Evolutionary conservation across 2,113 vertebrate genomes (phyloP), one percentile per base, ranked within the genome.

Genomic region (Cavia aperea): DNA sequence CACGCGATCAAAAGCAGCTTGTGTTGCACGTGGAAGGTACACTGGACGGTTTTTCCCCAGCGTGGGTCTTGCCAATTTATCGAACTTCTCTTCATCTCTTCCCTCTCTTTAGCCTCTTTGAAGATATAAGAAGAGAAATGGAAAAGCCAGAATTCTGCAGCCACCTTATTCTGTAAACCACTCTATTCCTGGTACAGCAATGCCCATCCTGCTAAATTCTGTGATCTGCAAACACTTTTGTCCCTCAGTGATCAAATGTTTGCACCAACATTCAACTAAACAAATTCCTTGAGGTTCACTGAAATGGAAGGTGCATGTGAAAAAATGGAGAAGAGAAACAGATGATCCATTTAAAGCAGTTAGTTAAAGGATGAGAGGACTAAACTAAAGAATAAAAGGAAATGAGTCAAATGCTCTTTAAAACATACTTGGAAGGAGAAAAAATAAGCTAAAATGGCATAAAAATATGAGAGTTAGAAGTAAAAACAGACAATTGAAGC

Each of bases 51-150:
- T 70, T 56, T 15, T 21, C 43, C 26, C 9, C 4, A 2, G 2
- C 0, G 5, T 7, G 21, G 9, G 8, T 6, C 31, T 11, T 31
- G 43, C 11, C 3, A 5, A 43, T 16, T 9, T 7, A 2, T 39
- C 8, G 21, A 10, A 24, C 13, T 6, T n/a, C 23, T 10, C 3
- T 54, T 39, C 4, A 21, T n/a, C 26, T 65, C 16, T 8, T 60
- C 21, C 33, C 72, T 31, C 18, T 36, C n/a, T 18, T 75, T 13
- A 29, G 23, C 29, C 29, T 43, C 5, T 3, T 3, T 51, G 33
- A 33, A 33, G 18, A n/a, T 15, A 9, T 26, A 5, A 60, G 15
- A 6, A 15, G 51, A n/a, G 13, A 31, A 73, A 14, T 31, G 29
- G 43, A 49, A 16, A 65, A 29, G 49, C 24, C 26, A 7, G 31